Evolutionary conservation across 2,888 invertebrate species (phyloP).

Genomic region (Agrochola macilenta): DNA sequence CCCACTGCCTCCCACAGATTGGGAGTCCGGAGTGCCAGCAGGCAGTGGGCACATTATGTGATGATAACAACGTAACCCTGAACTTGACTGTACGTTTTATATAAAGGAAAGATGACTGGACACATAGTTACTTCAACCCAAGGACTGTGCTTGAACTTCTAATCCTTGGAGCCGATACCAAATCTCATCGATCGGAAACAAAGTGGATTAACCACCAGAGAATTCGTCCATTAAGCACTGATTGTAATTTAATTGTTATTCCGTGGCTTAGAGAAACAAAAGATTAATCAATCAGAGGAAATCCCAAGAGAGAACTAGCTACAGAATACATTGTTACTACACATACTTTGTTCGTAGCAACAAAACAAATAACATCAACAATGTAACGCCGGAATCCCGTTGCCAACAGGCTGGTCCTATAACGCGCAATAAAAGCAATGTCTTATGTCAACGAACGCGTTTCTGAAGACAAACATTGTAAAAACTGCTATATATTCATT

Average conservation of each 20-base stretch:
- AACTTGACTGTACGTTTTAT: not conserved
- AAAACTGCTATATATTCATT: slow-evolving; percentile 62
- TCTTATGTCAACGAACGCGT: slow-evolving; percentile 73
- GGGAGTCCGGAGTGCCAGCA: not conserved
- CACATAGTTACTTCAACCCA: not conserved
- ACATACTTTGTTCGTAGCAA: slow-evolving; percentile 29
- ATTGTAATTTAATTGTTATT: slow-evolving; percentile 20
- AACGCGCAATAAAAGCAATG: slow-evolving; percentile 72
- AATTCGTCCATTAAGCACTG: slow-evolving; percentile 11
- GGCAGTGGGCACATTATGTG: not conserved
- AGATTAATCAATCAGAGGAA: slow-evolving; percentile 23
- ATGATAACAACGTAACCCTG: not conserved
- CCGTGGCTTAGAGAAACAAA: not conserved
- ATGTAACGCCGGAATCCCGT: slow-evolving; percentile 57
- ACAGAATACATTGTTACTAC: not conserved
- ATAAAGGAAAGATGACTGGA: not conserved
- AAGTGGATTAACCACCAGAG: not conserved
- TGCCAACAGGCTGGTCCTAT: slow-evolving; percentile 50
- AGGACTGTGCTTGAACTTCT: not conserved
- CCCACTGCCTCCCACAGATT: not conserved
- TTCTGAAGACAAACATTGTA: slow-evolving; percentile 66
- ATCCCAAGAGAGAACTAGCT: slow-evolving; percentile 4
- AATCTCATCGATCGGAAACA: not conserved
- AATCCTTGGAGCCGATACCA: not conserved
- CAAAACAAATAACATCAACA: slow-evolving; percentile 40